These are phyloP conservation scores for Helicolenus hilgendorfi DNA, from an alignment of 2,797 vertebrate species.

Conservation along the genomic window DNA sequence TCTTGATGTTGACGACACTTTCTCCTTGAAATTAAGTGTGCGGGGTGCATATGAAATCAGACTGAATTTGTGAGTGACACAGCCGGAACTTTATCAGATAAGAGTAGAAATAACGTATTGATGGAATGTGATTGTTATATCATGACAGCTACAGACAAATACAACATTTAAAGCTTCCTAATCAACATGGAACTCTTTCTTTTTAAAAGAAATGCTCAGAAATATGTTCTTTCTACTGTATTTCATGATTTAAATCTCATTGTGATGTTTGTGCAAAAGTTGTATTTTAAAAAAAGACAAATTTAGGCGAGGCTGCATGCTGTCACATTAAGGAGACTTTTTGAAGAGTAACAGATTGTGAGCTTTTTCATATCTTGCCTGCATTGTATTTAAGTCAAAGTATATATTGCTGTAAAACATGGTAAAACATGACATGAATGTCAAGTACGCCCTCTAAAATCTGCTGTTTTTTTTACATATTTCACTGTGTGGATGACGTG, in stretches of 20 bases:
- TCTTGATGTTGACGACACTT: slow-evolving; percentile 59
- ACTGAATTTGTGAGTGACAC: not conserved
- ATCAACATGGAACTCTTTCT: not conserved
- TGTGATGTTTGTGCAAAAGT: not conserved
- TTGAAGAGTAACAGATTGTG: not conserved
- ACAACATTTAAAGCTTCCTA: not conserved
- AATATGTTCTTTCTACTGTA: not conserved
- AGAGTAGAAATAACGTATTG: not conserved
- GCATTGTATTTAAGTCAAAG: not conserved
- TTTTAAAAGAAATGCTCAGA: not conserved
- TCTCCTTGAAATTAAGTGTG: slow-evolving; percentile 52
- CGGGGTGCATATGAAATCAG: slow-evolving; percentile 15
- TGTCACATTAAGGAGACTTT: not conserved
- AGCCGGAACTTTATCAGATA: not conserved
- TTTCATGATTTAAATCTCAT: not conserved
- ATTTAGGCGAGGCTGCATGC: not conserved
- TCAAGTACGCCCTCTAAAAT: not conserved
- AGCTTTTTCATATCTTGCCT: not conserved
- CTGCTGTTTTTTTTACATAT: not conserved
- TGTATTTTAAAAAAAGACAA: not conserved
- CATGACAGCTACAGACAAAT: not conserved
- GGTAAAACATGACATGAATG: not conserved
- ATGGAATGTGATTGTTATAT: not conserved
- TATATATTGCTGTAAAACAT: not conserved
- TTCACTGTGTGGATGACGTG: not conserved